phyloP scores from a whole-genome alignment of 2,797 vertebrate species.

The Brachyalestes nurse region DNA sequence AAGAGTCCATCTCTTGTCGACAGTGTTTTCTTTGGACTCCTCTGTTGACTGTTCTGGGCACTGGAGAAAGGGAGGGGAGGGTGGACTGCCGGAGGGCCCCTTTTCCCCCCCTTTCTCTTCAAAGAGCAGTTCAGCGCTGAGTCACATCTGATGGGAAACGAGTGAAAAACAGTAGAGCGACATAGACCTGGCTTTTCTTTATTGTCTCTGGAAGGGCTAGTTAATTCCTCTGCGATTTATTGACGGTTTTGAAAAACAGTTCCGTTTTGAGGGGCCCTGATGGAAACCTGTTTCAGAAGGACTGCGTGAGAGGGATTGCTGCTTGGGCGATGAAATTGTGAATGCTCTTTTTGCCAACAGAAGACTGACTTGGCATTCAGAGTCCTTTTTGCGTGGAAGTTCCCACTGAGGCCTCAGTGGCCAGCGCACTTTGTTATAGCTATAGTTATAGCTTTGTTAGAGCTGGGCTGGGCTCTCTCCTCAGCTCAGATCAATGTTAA shows the following conservation, averaged over 20 bases:
- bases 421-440: conserved; percentile 36
- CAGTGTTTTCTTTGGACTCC: conserved; percentile 57
- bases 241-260: conserved; percentile 44
- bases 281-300: conserved; percentile 43
- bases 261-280: conserved; percentile 45
- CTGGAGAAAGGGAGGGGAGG: conserved; percentile 26
- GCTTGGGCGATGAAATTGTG: conserved; percentile 36
- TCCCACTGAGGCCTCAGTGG: conserved; percentile 21
- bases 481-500: conserved; percentile 45
- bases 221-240: conserved; percentile 54
- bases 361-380: conserved; percentile 37
- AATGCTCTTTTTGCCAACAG: conserved; percentile 6
- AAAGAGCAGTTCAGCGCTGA: conserved; percentile 48
- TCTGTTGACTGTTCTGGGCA: conserved; percentile 41
- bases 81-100: conserved; percentile 41
- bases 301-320: conserved; percentile 27
- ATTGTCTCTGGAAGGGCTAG: conserved; percentile 52
- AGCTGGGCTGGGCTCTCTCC: conserved; percentile 13
- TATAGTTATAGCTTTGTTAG: neutral
- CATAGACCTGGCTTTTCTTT: conserved; percentile 47
- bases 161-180: conserved; percentile 40
- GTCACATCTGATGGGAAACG: conserved; percentile 57
- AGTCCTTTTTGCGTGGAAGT: conserved; percentile 35
- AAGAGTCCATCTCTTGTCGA: conserved; percentile 51
- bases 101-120: conserved; percentile 26